Evolutionary conservation across 2,888 invertebrate species (phyloP).

Genomic region (Chrysopilus asiliformis): DNA sequence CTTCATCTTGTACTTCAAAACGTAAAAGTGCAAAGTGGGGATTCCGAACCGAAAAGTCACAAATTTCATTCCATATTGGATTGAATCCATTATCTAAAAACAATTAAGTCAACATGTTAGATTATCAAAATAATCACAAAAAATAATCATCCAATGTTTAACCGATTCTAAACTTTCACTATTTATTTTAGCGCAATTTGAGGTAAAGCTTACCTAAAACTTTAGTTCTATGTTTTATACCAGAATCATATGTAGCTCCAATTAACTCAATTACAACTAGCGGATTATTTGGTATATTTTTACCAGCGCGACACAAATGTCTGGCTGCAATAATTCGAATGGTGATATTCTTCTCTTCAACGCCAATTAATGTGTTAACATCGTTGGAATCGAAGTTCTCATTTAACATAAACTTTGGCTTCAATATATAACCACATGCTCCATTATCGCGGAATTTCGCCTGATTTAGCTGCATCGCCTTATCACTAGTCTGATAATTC

Average conservation of each 20-base stretch:
- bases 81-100: conserved; percentile 86
- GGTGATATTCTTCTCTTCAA: conserved; percentile 49
- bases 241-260: conserved; percentile 76
- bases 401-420: conserved; percentile 77
- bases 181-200: too few relatives aligned
- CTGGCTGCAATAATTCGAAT: conserved; percentile 79
- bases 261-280: conserved; percentile 84
- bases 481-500: conserved; percentile 94
- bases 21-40: conserved; percentile 73
- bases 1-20: conserved; percentile 87
- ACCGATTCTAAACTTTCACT: too few relatives aligned
- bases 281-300: conserved; percentile 71
- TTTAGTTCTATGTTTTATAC: conserved; percentile 72
- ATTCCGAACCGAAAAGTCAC: conserved; percentile 68
- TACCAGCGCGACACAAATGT: conserved; percentile 70
- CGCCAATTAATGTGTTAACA: conserved; percentile 42
- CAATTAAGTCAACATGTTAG: conserved; percentile 17
- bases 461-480: conserved; percentile 91
- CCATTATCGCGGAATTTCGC: conserved; percentile 89
- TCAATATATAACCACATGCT: conserved; percentile 80
- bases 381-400: conserved; percentile 71
- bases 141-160: too few relatives aligned
- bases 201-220: conserved; percentile 53
- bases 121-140: conserved; percentile 5
- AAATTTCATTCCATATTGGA: conserved; percentile 81